Base-by-base conservation (phyloP, 53 echinoderm and acorn worm species). In the Astropecten irregularis region DNA sequence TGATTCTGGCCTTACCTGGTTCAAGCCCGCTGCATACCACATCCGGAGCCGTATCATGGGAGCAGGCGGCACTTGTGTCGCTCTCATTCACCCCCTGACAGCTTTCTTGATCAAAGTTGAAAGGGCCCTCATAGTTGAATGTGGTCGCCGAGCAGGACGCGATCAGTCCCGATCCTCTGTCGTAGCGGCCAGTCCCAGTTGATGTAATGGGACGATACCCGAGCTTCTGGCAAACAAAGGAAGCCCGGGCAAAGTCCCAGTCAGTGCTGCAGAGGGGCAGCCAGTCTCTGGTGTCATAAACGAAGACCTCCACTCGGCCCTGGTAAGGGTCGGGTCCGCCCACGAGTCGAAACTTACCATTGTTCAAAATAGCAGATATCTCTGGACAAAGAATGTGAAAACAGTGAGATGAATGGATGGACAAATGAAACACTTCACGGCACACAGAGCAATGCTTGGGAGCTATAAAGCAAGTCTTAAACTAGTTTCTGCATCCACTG, bases 1-100 rank as follows among this genome's bases (percentile, higher is more conserved):
- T n/a, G n/a, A n/a, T n/a, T n/a, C n/a, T n/a, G n/a, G n/a, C 38
- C n/a, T 68, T 68, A 76, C 76, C 76, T 58, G 76, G 59, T 37
- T 76, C 76, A 11, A 23, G 31, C 13, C 76, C 76, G 5, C 40
- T 30, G 44, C 76, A 76, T 25, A 40, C 58, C 19, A 76, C 44
- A 16, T 76, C 29, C 14, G 25, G 22, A n/a, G 15, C 59, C 18
- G 7, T 27, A 3, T 26, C 59, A 27, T 76, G 59, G 40, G n/a
- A 40, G 76, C 76, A 76, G 54, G 14, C 11, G 22, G 3, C 40
- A 18, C 10, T 40, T 2, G 76, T 28, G 39, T 76, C 40, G 10
- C 44, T 44, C 32, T 28, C 40, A 3, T 57, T 59, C 25, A 76
- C 44, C 16, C 26, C 27, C 23, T 16, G 42, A 28, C 76, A 76